Conservation (phyloP, 2,797 vertebrate genomes). For the Poeciliopsis turneri region DNA sequence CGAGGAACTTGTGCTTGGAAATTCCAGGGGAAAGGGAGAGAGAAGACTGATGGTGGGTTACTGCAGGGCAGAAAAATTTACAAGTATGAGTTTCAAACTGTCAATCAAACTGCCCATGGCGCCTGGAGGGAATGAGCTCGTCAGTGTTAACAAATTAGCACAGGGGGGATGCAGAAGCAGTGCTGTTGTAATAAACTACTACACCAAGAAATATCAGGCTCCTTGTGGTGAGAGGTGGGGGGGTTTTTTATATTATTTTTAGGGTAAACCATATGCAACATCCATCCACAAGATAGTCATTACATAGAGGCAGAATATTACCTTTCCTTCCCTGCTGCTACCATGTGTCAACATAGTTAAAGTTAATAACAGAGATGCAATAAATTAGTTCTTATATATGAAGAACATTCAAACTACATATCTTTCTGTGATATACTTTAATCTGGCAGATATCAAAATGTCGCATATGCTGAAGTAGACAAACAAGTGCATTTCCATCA, state of each 20-base stretch:
- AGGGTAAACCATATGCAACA: slow-evolving; percentile 3
- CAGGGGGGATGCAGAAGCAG: slow-evolving; percentile 27
- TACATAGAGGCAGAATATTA: slow-evolving; percentile 4
- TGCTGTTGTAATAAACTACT: slow-evolving; percentile 26
- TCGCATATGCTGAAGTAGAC: slow-evolving; percentile 35
- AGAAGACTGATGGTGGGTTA: slow-evolving; percentile 51
- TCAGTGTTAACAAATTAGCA: slow-evolving; percentile 67
- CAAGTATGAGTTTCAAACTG: slow-evolving; percentile 47
- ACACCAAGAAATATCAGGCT: slow-evolving; percentile 9
- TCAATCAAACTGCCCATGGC: slow-evolving; percentile 63
- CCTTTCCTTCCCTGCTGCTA: slow-evolving; percentile 22
- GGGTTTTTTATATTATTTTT: not conserved
- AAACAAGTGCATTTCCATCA: slow-evolving; percentile 37
- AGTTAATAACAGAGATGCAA: slow-evolving; percentile 65
- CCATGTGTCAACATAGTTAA: slow-evolving; percentile 42
- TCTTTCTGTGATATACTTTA: slow-evolving; percentile 21
- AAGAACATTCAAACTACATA: slow-evolving; percentile 41
- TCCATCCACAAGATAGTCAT: slow-evolving; percentile 23
- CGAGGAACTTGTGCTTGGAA: slow-evolving; percentile 45
- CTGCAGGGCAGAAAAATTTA: slow-evolving; percentile 28
- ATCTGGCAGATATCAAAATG: slow-evolving; percentile 40
- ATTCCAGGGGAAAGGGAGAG: slow-evolving; percentile 49
- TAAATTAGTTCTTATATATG: slow-evolving; percentile 46
- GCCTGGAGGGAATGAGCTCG: slow-evolving; percentile 57
- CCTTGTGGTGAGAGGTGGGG: slow-evolving; percentile 10